phyloP scores from a whole-genome alignment of 2,888 invertebrate species.

The Chrysodeixis includens region DNA sequence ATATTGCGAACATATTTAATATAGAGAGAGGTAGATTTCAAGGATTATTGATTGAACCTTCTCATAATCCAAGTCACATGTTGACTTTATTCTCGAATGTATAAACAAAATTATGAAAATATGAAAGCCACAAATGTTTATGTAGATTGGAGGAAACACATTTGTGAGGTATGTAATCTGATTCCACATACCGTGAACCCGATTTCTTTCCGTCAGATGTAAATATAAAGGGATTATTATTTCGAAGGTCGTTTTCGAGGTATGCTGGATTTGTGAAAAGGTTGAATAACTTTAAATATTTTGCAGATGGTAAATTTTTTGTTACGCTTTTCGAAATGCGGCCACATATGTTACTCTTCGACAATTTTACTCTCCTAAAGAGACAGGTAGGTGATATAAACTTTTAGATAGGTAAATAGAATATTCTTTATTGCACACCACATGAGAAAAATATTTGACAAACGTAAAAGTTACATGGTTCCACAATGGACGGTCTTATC shows the following conservation, averaged over 20 bases:
- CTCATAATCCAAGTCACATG: neutral
- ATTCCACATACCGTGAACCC: neutral
- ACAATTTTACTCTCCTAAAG: too few species aligned
- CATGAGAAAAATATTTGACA: too few species aligned
- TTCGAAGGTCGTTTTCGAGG: neutral
- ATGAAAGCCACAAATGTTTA: neutral
- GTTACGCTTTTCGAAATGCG: neutral
- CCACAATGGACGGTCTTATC: too few species aligned
- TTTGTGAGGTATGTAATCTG: neutral
- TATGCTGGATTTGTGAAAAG: neutral
- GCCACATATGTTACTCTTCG: too few species aligned
- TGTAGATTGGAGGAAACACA: neutral
- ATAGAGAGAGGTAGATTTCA: too few species aligned
- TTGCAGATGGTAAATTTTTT: neutral
- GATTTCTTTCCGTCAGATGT: neutral
- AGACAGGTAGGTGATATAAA: too few species aligned
- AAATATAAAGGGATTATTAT: neutral
- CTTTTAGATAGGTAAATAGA: too few species aligned
- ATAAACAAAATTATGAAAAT: neutral
- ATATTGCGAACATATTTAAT: too few species aligned
- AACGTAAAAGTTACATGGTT: too few species aligned
- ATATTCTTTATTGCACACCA: too few species aligned
- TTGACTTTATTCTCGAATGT: neutral
- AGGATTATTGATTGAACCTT: neutral
- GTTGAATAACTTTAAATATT: neutral